Evolutionary conservation across 2,113 vertebrate genomes (phyloP).

Genomic region (Elephantulus edwardii): DNA sequence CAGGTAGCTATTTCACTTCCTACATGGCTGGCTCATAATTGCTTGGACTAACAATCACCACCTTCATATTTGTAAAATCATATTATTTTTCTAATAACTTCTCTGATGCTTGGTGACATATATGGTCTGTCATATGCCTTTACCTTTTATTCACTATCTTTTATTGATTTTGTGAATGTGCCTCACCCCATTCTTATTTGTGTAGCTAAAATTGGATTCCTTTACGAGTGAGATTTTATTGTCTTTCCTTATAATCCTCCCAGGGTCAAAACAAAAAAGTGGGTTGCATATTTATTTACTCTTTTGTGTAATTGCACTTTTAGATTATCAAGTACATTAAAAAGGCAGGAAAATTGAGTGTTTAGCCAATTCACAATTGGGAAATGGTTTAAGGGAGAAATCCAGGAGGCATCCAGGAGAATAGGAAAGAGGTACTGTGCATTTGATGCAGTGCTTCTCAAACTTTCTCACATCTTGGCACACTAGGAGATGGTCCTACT

Average conservation of each 20-base stretch:
- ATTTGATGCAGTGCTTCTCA: neutral
- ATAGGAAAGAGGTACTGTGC: neutral
- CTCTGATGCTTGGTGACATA: neutral
- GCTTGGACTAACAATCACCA: neutral
- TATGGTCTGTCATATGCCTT: neutral
- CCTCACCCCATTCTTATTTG: neutral
- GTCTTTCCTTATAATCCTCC: neutral
- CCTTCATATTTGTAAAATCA: neutral
- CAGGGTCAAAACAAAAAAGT: neutral
- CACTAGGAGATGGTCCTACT: neutral
- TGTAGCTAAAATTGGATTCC: constrained; percentile 27
- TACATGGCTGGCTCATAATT: neutral
- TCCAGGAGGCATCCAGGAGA: neutral
- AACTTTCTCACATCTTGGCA: neutral
- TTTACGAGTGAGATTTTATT: neutral
- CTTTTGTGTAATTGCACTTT: neutral
- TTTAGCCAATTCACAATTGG: neutral
- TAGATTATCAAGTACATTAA: neutral
- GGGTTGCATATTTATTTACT: neutral
- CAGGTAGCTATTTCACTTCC: neutral
- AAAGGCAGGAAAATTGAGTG: neutral
- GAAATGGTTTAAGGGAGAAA: neutral
- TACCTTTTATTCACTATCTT: constrained; percentile 42
- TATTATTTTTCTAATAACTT: neutral
- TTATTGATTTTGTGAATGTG: constrained; percentile 35